These are phyloP conservation scores for Podilymbus podiceps DNA, from an alignment of 2,113 vertebrate species.

Conservation along the genomic window DNA sequence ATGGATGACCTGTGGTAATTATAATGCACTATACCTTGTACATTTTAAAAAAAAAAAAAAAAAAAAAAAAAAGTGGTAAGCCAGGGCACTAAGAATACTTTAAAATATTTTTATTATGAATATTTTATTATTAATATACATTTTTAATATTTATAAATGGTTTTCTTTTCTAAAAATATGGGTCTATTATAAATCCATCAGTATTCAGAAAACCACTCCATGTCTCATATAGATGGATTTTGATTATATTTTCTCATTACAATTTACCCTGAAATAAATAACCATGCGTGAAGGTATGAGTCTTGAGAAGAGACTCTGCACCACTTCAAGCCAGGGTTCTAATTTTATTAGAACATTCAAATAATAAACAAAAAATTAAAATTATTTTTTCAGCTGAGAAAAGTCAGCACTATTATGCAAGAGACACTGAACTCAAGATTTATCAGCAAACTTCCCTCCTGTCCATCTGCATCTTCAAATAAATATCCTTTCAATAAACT, in stretches of 20 bases:
- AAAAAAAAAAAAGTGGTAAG: not conserved
- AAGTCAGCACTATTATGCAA: not conserved
- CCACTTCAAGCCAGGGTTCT: not conserved
- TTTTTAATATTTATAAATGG: too few species aligned
- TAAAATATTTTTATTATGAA: too few species aligned
- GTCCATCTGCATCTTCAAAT: not conserved
- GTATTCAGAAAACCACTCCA: not conserved
- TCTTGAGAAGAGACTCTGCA: not conserved
- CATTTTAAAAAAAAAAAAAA: too few species aligned
- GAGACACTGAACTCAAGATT: not conserved
- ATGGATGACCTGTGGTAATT: not conserved
- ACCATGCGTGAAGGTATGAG: not conserved
- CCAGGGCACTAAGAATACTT: not conserved
- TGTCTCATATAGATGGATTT: not conserved
- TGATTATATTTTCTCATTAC: not conserved
- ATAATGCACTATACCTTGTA: not conserved
- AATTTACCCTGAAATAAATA: not conserved
- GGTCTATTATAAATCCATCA: not conserved
- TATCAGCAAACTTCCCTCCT: not conserved
- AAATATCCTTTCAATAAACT: not conserved
- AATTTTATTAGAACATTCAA: not conserved
- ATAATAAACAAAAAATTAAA: not conserved
- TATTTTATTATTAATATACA: too few species aligned
- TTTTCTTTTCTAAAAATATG: not conserved
- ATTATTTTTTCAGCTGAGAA: not conserved